Evolutionary conservation across 2,888 invertebrate genomes (phyloP).

Genomic region (Nomada ruficornis): DNA sequence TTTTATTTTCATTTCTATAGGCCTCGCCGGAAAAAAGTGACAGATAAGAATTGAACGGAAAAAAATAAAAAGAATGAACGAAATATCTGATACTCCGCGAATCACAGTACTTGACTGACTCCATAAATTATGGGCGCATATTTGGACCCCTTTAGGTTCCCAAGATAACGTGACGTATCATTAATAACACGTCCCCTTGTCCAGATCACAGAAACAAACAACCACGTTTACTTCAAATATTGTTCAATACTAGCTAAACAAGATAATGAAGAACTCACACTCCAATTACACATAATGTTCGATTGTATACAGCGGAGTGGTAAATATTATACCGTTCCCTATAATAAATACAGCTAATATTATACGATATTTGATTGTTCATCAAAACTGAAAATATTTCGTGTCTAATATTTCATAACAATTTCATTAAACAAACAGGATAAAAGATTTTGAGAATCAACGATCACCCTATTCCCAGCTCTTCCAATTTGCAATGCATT

Average conservation of each 20-base stretch:
- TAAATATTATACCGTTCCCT: too few species aligned
- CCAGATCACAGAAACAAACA: not conserved
- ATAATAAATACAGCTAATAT: too few species aligned
- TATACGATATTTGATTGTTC: too few species aligned
- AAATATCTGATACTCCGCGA: not conserved
- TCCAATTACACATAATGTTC: too few species aligned
- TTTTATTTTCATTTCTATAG: slow-evolving; percentile 9
- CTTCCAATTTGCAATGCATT: too few species aligned
- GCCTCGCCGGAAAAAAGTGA: too few species aligned
- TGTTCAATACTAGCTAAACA: not conserved
- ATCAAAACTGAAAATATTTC: too few species aligned
- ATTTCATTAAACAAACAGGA: too few species aligned
- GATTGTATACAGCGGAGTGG: too few species aligned
- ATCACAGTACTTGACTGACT: not conserved
- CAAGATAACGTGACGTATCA: not conserved
- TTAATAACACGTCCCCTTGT: not conserved
- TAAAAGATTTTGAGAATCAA: too few species aligned
- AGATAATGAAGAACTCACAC: not conserved
- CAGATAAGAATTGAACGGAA: not conserved
- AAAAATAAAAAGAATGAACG: not conserved
- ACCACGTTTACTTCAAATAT: not conserved
- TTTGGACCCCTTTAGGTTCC: not conserved
- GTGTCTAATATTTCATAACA: too few species aligned
- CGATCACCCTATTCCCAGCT: too few species aligned
- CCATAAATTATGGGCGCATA: not conserved